phyloP scores from a whole-genome alignment of 2,888 invertebrate species.

The Melinaea menophilus region DNA sequence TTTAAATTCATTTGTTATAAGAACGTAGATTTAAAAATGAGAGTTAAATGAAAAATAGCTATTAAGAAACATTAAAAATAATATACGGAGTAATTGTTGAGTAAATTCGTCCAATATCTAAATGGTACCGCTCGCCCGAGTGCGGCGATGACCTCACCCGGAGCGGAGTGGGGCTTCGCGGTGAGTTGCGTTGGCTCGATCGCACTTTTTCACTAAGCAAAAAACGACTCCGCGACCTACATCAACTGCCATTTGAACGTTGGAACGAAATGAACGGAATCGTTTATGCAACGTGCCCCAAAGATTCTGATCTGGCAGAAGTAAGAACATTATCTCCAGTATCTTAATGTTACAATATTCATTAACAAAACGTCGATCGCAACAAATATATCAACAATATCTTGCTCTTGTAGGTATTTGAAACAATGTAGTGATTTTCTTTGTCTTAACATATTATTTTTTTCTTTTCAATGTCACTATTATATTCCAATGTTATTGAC shows the following conservation, averaged over 20 bases:
- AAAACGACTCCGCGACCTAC: slow-evolving; percentile 68
- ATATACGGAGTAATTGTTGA: slow-evolving; percentile 13
- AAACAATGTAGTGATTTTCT: slow-evolving; percentile 1
- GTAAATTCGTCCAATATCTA: slow-evolving; percentile 25
- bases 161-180: slow-evolving; percentile 31
- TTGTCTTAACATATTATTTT: slow-evolving; percentile 1
- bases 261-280: slow-evolving; percentile 16
- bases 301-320: not conserved
- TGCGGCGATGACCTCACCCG: slow-evolving; percentile 52
- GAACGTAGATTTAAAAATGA: not conserved
- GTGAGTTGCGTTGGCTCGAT: slow-evolving; percentile 40
- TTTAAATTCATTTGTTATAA: no score
- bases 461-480: slow-evolving; percentile 2
- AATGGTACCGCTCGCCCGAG: slow-evolving; percentile 28
- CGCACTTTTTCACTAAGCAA: slow-evolving; percentile 50
- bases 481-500: slow-evolving; percentile 1
- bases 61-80: no score
- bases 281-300: slow-evolving; percentile 11
- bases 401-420: no score
- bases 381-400: no score
- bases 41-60: slow-evolving; percentile 8
- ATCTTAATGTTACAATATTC: no score
- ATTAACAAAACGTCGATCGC: no score
- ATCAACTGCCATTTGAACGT: slow-evolving; percentile 47
- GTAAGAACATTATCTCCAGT: no score